Evolutionary conservation across 2,113 vertebrate genomes (phyloP).

Genomic region (Neotragus moschatus): DNA sequence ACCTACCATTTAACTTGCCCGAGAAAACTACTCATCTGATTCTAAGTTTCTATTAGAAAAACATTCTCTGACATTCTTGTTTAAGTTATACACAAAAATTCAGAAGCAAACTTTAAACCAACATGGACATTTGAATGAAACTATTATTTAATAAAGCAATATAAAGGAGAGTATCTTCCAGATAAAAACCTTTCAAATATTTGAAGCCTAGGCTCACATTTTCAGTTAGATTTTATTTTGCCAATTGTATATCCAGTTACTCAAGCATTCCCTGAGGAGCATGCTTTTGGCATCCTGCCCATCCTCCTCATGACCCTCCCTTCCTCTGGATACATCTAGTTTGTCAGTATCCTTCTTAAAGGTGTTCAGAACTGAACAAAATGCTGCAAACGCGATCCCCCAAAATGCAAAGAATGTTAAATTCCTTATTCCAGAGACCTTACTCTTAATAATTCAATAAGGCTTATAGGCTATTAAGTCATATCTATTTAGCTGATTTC

Average conservation of each 20-base stretch:
- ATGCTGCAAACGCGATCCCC: neutral
- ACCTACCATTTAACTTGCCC: neutral
- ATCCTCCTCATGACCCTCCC: neutral
- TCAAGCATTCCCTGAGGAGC: neutral
- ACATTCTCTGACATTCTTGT: neutral
- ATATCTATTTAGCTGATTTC: neutral
- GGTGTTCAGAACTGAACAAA: constrained; percentile 22
- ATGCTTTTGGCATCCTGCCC: neutral
- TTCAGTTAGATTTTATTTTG: neutral
- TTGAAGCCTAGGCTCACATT: neutral
- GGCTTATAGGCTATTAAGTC: neutral
- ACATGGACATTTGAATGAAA: neutral
- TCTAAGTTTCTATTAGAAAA: neutral
- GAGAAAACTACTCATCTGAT: neutral
- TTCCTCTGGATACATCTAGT: neutral
- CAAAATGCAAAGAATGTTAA: constrained; percentile 19
- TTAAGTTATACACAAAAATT: neutral
- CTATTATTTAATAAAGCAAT: constrained; percentile 13
- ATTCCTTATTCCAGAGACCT: neutral
- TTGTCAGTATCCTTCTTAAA: neutral
- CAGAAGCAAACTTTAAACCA: neutral
- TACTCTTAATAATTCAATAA: neutral
- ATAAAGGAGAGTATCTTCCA: neutral
- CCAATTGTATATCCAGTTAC: neutral
- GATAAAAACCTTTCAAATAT: constrained; percentile 10